A percentile compares a stretch with the other conserved stretches of the same genome.
These are phyloP conservation scores for Chiridota heheva DNA, from an alignment of 35 echinoderm and acorn worm species.

Conservation along the genomic window DNA sequence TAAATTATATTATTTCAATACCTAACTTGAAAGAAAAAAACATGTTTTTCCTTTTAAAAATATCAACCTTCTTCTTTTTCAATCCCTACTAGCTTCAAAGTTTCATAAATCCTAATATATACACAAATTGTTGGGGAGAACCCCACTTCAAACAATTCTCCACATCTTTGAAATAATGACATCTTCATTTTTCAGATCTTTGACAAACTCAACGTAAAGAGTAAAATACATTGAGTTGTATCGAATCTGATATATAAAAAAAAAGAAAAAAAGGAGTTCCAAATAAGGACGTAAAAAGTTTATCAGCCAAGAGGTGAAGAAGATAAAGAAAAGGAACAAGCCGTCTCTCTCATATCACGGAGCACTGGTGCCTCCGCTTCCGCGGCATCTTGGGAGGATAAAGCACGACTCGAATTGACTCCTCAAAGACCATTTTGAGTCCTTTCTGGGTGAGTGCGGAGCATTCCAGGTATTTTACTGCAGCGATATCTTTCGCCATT, in stretches of 20 bases:
- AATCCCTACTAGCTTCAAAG: not conserved
- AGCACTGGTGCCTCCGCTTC: not conserved
- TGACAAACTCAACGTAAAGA: too few species aligned
- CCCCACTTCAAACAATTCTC: too few species aligned
- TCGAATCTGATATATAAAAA: not conserved
- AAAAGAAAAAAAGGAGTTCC: not conserved
- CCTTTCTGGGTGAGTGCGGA: slow-evolving; percentile 67
- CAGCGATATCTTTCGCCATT: slow-evolving; percentile 44
- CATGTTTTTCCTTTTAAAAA: not conserved
- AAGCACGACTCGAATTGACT: slow-evolving; percentile 58
- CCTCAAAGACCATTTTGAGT: slow-evolving; percentile 61
- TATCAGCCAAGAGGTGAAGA: not conserved
- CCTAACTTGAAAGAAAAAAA: not conserved
- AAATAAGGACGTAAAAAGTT: too few species aligned
- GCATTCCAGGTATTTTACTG: slow-evolving; percentile 63
- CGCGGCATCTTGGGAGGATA: slow-evolving; percentile 34
- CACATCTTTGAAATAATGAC: too few species aligned
- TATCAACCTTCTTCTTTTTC: not conserved
- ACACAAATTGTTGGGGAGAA: too few species aligned
- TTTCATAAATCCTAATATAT: too few species aligned
- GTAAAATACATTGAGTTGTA: not conserved
- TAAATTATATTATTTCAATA: not conserved
- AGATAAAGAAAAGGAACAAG: not conserved
- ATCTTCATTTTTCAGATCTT: too few species aligned
- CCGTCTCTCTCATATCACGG: slow-evolving; percentile 22